Base-by-base conservation (phyloP, 2,797 vertebrate genomes). In the Myripristis murdjan region DNA sequence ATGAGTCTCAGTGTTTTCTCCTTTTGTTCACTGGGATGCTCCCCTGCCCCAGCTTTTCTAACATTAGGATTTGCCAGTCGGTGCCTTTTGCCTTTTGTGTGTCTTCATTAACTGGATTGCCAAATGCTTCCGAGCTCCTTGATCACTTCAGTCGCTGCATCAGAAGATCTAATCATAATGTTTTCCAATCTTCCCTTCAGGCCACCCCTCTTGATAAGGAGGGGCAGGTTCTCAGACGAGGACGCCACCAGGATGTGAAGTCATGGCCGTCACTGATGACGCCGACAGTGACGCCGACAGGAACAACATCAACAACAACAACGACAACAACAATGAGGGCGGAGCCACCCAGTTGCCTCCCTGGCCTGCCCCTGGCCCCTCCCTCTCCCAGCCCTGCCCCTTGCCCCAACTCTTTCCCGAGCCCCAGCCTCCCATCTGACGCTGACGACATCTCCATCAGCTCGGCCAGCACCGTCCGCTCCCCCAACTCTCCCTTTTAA, bases 191-290 rank as follows among this genome's bases (percentile, higher is more conserved):
- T 37, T 10, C 28, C n/a, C 37, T 46, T 92, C 95, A 99, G 98
- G 96, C 97, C 98, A 96, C 98, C 98, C 83, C 97, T 98, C 95
- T 97, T 99, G 97, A 99, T 99, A 98, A 98, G 97, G 96, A 98
- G 98, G 96, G 98, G 98, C 95, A 97, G 98, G 92, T 99, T 99
- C 95, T 99, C 98, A 78, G 98, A 99, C 94, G 98, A 99, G 95
- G 98, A 99, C 79, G 98, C 97, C 88, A 99, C 98, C 94, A 95
- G 98, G 94, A 99, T 99, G 98, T 99, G 95, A 99, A 93, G 82
- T 87, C 70, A 37, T 86, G 94, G 95, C 95, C 90, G 93, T 95
- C 94, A 95, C 95, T 89, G 95, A 95, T 90, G 93, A 95, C 94
- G 93, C 95, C 84, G 92, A 96, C 83, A 93, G 94, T 93, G 93